These are phyloP conservation scores for Irena cyanogastra DNA, from an alignment of 2,113 vertebrate species.

Conservation along the genomic window DNA sequence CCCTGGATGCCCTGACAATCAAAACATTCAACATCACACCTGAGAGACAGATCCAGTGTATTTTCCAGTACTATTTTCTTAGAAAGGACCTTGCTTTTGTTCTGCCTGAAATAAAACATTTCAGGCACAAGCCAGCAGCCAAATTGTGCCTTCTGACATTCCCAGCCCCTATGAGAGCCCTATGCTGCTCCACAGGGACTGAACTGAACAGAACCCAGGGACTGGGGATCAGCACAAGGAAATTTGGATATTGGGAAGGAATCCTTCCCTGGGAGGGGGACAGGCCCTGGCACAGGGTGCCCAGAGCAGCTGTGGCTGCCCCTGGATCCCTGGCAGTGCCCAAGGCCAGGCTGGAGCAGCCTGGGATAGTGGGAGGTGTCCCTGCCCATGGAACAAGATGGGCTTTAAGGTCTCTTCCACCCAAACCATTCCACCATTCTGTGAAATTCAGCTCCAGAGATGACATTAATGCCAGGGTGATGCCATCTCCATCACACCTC, in stretches of 20 bases:
- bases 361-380: neutral
- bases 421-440: neutral
- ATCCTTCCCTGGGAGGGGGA: accelerated
- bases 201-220: neutral
- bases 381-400: neutral
- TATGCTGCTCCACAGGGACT: neutral
- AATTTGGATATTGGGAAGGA: neutral
- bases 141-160: neutral
- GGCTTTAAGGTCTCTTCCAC: neutral
- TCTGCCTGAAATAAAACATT: neutral
- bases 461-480: neutral
- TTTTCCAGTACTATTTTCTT: neutral
- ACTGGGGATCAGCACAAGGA: neutral
- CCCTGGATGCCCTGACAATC: neutral
- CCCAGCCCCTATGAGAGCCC: neutral
- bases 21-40: accelerated
- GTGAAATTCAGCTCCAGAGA: neutral
- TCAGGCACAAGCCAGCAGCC: neutral
- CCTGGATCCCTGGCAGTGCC: neutral
- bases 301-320: neutral
- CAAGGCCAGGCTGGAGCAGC: neutral
- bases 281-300: neutral
- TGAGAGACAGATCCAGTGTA: neutral
- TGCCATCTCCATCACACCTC: neutral
- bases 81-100: neutral